These are phyloP conservation scores for Eulemur albifrons DNA, from an alignment of 2,797 vertebrate species.

Conservation along the genomic window DNA sequence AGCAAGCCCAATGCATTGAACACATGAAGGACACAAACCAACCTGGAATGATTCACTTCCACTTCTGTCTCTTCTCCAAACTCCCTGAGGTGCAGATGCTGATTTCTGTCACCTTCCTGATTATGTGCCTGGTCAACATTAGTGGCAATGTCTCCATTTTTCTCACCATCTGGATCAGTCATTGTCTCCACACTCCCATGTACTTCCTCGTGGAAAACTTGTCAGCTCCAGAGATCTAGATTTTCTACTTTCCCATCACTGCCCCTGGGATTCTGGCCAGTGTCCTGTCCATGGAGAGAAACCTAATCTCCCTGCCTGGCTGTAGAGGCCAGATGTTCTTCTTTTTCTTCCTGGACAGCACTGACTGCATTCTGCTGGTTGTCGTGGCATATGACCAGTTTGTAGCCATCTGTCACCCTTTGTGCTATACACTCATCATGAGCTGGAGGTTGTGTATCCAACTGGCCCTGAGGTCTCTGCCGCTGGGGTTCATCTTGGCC, in stretches of 20 bases:
- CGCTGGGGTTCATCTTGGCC: conserved; percentile 33
- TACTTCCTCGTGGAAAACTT: conserved; percentile 50
- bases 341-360: conserved; percentile 52
- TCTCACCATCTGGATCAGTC: background rate
- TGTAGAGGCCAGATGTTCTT: conserved; percentile 52
- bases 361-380: conserved; percentile 42
- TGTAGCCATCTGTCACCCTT: conserved; percentile 40
- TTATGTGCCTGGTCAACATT: conserved; percentile 9
- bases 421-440: background rate
- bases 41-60: background rate
- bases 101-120: conserved; percentile 32
- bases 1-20: rapidly evolving
- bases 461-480: conserved; percentile 35
- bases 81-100: background rate
- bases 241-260: background rate
- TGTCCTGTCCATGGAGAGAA: background rate
- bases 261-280: conserved; percentile 43
- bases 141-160: background rate
- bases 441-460: conserved; percentile 8
- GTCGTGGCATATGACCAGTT: conserved; percentile 43
- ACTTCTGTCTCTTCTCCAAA: conserved; percentile 54
- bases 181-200: conserved; percentile 23
- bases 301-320: background rate
- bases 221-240: conserved; percentile 41
- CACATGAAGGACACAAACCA: background rate